Evolutionary conservation across 2,888 invertebrate genomes (phyloP), one percentile per base, ranked within the genome.

Genomic region (Phragmatobia fuliginosa): DNA sequence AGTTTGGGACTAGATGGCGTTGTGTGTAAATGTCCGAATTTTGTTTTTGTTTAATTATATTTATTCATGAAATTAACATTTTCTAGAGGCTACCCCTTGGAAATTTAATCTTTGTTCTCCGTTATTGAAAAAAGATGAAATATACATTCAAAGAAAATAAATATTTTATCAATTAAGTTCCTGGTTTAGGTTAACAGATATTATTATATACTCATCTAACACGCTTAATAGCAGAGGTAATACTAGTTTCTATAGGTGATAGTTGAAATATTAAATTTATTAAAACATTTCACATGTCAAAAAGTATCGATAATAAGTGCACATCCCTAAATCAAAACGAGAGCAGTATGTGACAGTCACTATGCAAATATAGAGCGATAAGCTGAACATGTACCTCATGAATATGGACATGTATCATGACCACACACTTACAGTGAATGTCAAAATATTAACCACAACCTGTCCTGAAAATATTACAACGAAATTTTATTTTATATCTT

Each of bases 321-420:
- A 63, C 80, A 83, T 71, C 83, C 65, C 82, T 83, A 61, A 62
- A 25, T n/a, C 6, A 71, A 49, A 83, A 79, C 70, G 73, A 79
- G 83, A 79, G 71, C 82, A 79, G 64, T 63, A 72, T 72, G 67
- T 81, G 74, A 69, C 73, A 74, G 59, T 68, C n/a, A 73, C 66
- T 83, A 83, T 81, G 83, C 77, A 81, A 81, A 81, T 83, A 81
- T 18, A 18, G 21, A 31, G 52, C 70, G 75, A 81, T 82, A 77
- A 81, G 69, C 73, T 59, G 64, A 62, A 67, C 71, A 69, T 68
- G 72, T 60, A 56, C 1, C 72, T 78, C 73, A 81, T 81, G 67
- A 72, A 81, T 75, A 74, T 74, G 64, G 36, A 68, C 60, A 33
- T 61, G 33, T 60, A 65, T 66, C 75, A 73, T 72, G 83, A 83